Conservation (phyloP, 92 coral and sea anemone species). For the Phenganax subtilis region DNA sequence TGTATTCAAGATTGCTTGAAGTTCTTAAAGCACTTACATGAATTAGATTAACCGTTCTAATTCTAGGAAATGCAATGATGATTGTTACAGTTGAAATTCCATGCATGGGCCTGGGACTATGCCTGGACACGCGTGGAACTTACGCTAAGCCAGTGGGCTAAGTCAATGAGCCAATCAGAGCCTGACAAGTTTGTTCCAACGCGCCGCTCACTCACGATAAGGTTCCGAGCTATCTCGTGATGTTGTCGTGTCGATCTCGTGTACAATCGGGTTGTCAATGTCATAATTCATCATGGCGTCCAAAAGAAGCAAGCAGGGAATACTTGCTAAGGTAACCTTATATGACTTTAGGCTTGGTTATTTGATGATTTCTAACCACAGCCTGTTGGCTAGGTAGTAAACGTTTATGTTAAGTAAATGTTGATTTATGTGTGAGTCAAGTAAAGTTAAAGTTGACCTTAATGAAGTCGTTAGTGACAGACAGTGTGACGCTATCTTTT, state of each 20-base stretch:
- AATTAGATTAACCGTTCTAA: no score
- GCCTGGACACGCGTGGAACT: no score
- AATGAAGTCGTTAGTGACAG: no score
- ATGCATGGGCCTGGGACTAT: no score
- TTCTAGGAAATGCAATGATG: no score
- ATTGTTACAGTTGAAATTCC: no score
- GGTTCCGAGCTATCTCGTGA: background rate
- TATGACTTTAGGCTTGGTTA: background rate
- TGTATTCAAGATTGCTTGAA: no score
- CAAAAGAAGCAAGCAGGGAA: conserved; percentile 22
- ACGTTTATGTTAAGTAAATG: background rate
- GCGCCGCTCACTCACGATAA: conserved; percentile 1
- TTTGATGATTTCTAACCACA: background rate
- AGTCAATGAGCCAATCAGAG: conserved; percentile 40
- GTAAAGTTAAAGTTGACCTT: background rate
- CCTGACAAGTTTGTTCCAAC: conserved; percentile 16
- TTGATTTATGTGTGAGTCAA: background rate
- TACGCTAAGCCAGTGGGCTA: no score
- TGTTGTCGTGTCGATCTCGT: conserved; percentile 16
- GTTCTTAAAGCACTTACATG: no score
- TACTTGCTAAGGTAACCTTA: conserved; percentile 6
- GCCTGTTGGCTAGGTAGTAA: background rate
- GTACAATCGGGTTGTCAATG: background rate
- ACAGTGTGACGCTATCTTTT: no score
- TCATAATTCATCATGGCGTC: conserved; percentile 36